Evolutionary conservation across 2,797 vertebrate genomes (phyloP).

Genomic region (Adelosebastes latens): DNA sequence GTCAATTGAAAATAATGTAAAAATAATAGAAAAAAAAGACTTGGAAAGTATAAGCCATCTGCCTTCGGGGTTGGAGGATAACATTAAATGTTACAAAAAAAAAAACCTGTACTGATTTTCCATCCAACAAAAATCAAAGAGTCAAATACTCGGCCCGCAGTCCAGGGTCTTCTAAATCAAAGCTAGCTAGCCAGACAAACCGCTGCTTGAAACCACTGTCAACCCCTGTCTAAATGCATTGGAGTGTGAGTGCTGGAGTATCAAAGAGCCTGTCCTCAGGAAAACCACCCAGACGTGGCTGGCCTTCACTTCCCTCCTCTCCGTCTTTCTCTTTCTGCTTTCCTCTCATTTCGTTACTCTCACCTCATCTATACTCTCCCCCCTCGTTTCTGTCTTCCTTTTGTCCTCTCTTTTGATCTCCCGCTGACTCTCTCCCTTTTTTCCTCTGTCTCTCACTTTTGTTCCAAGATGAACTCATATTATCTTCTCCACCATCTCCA

Average conservation of each 20-base stretch:
- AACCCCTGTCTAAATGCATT: slow-evolving; percentile 66
- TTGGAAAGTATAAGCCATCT: slow-evolving; percentile 34
- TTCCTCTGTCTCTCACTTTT: slow-evolving; percentile 4
- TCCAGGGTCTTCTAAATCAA: slow-evolving; percentile 74
- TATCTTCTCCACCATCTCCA: slow-evolving; percentile 30
- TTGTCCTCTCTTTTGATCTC: slow-evolving; percentile 52
- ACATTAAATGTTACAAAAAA: slow-evolving; percentile 33
- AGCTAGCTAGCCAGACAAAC: slow-evolving; percentile 70
- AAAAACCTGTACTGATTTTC: slow-evolving; percentile 46
- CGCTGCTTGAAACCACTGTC: slow-evolving; percentile 74
- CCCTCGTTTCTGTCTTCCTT: slow-evolving; percentile 26
- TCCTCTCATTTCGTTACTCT: slow-evolving; percentile 51
- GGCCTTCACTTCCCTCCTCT: slow-evolving; percentile 47
- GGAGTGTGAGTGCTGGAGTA: slow-evolving; percentile 67
- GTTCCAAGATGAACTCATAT: slow-evolving; percentile 29
- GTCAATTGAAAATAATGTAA: slow-evolving; percentile 20
- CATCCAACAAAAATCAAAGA: slow-evolving; percentile 74
- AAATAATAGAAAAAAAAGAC: slow-evolving; percentile 43
- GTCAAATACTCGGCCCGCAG: slow-evolving; percentile 49
- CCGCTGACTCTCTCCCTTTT: slow-evolving; percentile 1
- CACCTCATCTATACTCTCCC: slow-evolving; percentile 59
- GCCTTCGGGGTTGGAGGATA: slow-evolving; percentile 32
- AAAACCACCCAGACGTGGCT: slow-evolving; percentile 75
- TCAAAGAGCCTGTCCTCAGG: slow-evolving; percentile 71
- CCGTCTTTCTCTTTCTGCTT: slow-evolving; percentile 17